Conservation (phyloP, 2,113 vertebrate genomes). For the Lepus americanus region DNA sequence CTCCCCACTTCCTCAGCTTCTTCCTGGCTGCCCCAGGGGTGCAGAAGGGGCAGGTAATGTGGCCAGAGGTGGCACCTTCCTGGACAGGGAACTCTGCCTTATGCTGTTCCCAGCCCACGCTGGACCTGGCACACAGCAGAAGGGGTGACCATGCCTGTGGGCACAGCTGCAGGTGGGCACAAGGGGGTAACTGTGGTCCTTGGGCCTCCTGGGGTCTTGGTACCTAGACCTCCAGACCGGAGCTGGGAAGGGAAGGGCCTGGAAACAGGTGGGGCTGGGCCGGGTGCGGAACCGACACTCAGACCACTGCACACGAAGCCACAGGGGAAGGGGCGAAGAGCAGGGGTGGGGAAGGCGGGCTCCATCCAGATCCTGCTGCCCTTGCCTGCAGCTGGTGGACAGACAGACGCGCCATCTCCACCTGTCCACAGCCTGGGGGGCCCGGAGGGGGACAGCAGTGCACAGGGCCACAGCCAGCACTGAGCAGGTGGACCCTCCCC, state of each 20-base stretch:
- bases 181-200: neutral
- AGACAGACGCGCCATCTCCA: neutral
- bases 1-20: neutral
- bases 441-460: neutral
- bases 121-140: neutral
- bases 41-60: neutral
- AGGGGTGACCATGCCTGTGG: constrained; percentile 15
- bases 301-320: constrained; percentile 44
- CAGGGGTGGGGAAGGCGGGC: neutral
- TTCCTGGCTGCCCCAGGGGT: neutral
- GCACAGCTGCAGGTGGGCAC: neutral
- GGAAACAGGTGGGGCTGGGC: constrained; percentile 9
- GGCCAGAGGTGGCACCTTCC: neutral
- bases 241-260: neutral
- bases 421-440: neutral
- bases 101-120: neutral
- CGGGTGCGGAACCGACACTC: constrained; percentile 33
- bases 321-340: neutral
- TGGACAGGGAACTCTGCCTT: neutral
- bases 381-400: neutral
- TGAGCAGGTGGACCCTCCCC: neutral
- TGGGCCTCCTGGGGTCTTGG: neutral
- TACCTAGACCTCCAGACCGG: constrained; percentile 33
- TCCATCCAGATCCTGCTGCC: neutral
- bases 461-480: neutral